Evolutionary conservation across 1,140 invertebrate genomes (phyloP).

Genomic region (Calliphora vicina): DNA sequence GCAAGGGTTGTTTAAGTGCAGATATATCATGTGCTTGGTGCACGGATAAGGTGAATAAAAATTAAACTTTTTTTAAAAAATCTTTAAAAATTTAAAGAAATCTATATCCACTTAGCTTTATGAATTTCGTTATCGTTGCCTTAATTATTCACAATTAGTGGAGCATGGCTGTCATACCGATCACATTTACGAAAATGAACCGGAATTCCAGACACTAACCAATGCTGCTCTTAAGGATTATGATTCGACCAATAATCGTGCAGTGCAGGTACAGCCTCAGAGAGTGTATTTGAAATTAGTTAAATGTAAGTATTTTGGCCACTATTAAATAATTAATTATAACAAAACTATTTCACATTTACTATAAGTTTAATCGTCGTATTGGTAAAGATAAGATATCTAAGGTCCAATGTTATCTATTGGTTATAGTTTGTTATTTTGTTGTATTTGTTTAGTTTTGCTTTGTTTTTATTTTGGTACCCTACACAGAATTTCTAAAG

Average conservation of each 20-base stretch:
- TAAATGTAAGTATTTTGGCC: conserved; percentile 48
- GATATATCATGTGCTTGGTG: conserved; percentile 61
- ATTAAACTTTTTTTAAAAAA: no score
- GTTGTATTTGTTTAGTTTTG: background rate
- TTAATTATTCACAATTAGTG: conserved; percentile 46
- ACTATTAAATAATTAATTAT: background rate
- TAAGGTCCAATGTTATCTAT: conserved; percentile 11
- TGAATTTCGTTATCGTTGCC: conserved; percentile 49
- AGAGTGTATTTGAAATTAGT: conserved; percentile 66
- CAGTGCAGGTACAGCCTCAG: conserved; percentile 71
- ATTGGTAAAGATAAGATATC: background rate
- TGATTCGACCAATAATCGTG: conserved; percentile 55
- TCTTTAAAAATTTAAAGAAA: background rate
- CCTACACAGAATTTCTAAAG: background rate
- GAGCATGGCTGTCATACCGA: conserved; percentile 47
- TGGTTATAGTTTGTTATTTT: background rate
- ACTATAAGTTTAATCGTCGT: background rate
- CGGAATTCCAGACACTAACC: conserved; percentile 46
- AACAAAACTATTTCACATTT: background rate
- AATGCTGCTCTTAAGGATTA: conserved; percentile 62
- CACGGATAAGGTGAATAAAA: conserved; percentile 60
- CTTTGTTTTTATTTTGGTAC: background rate
- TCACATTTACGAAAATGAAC: conserved; percentile 55
- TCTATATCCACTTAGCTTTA: conserved; percentile 43
- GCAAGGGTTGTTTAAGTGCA: conserved; percentile 57